Conservation (phyloP, 2,797 vertebrate species). For the Platyrinchus mystaceus region DNA sequence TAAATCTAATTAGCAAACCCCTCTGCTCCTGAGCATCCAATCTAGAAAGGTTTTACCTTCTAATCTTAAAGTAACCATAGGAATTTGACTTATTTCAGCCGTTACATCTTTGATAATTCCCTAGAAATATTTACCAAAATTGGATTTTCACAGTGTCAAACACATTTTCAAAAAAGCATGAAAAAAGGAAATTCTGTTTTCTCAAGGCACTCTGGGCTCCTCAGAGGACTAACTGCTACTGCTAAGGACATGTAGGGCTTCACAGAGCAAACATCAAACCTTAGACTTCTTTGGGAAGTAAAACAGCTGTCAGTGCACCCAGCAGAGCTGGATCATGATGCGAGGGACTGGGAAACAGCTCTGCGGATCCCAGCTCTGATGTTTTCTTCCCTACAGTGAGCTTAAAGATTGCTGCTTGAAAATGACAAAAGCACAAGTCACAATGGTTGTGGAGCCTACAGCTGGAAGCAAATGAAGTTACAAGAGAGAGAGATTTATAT, state of each 20-base stretch:
- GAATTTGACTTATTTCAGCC: neutral
- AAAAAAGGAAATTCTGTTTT: neutral
- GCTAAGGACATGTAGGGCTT: neutral
- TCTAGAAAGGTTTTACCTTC: neutral
- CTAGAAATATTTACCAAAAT: neutral
- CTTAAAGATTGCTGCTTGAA: neutral
- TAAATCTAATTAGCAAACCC: conserved; percentile 24
- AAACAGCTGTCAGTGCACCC: neutral
- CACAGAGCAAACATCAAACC: neutral
- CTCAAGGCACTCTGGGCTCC: neutral
- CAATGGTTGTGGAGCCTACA: neutral
- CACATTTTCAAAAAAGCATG: neutral
- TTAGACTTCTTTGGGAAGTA: neutral
- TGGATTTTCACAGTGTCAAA: neutral
- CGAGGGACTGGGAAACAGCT: neutral
- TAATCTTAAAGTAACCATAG: neutral
- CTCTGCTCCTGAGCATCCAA: neutral
- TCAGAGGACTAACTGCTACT: neutral
- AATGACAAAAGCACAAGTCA: neutral
- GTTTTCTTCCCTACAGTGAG: neutral
- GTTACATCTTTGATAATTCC: neutral
- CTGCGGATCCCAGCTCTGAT: neutral
- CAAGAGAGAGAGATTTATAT: neutral
- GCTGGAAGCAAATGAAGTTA: neutral
- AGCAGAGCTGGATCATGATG: neutral